These are phyloP conservation scores for Eurois occulta DNA, from an alignment of 2,888 invertebrate species.

Conservation along the genomic window DNA sequence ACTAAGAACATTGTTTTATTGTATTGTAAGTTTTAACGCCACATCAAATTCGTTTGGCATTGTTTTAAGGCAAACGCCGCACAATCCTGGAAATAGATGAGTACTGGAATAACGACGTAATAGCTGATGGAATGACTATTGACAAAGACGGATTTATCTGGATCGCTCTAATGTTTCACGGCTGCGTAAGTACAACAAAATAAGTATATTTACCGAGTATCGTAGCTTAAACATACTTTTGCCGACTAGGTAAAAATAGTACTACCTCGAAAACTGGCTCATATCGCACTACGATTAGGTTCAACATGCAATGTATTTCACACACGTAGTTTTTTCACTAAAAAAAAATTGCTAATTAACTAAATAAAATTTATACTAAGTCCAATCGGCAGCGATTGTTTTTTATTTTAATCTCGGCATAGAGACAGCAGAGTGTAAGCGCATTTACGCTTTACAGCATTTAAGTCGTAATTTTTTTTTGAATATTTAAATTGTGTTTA, in stretches of 20 bases:
- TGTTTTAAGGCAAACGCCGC: conserved; percentile 69
- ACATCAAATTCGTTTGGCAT: background rate
- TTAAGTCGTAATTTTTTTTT: too few species aligned
- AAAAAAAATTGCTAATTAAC: too few species aligned
- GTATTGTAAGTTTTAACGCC: background rate
- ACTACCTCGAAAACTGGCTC: too few species aligned
- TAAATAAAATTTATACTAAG: too few species aligned
- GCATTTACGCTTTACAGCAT: too few species aligned
- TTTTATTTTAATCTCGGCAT: too few species aligned
- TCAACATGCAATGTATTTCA: too few species aligned
- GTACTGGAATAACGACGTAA: conserved; percentile 66
- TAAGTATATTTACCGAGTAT: background rate
- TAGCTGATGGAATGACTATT: conserved; percentile 93
- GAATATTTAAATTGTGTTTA: too few species aligned
- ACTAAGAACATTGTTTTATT: background rate
- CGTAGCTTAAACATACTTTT: background rate
- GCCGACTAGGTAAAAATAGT: background rate
- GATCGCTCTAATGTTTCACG: conserved; percentile 91
- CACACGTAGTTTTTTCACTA: too few species aligned
- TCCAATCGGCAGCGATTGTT: too few species aligned
- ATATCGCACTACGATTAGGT: too few species aligned
- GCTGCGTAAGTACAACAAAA: conserved; percentile 80
- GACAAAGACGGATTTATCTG: conserved; percentile 93
- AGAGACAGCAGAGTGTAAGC: too few species aligned
- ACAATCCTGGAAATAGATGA: conserved; percentile 84